Percentiles rank a stretch among this genome's conserved stretches.
These are phyloP conservation scores for Andrena cerasifolii DNA, from an alignment of 1,140 invertebrate species.

Conservation along the genomic window DNA sequence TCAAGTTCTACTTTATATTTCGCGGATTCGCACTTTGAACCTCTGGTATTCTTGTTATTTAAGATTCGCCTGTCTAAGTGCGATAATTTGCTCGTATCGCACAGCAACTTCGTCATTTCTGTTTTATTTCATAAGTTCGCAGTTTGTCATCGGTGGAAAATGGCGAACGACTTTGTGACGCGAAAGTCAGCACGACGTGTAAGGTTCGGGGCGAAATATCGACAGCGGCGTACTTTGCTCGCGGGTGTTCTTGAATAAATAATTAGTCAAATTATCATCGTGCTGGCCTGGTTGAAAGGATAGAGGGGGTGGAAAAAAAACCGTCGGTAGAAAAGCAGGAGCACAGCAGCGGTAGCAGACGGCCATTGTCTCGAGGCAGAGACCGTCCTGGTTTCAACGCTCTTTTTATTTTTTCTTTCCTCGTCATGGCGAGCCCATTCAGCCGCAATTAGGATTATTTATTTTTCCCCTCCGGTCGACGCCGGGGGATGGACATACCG, in stretches of 20 bases:
- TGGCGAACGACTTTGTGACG: too few species aligned
- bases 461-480: slow-evolving; percentile 51
- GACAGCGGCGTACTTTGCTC: background rate
- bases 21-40: too few species aligned
- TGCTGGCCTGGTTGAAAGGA: slow-evolving; percentile 16
- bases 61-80: too few species aligned
- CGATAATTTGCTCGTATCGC: too few species aligned
- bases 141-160: too few species aligned
- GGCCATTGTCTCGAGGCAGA: slow-evolving; percentile 45
- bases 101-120: too few species aligned
- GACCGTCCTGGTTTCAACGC: slow-evolving; percentile 18
- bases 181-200: too few species aligned
- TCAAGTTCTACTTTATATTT: too few species aligned
- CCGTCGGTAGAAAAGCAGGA: too few species aligned
- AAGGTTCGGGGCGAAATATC: slow-evolving; percentile 14
- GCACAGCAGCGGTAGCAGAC: slow-evolving; percentile 17
- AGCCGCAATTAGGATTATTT: slow-evolving; percentile 65
- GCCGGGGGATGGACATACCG: slow-evolving; percentile 25
- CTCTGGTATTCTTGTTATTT: too few species aligned
- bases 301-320: too few species aligned
- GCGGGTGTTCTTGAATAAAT: slow-evolving; percentile 50
- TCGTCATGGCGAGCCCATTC: slow-evolving; percentile 49
- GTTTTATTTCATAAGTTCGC: too few species aligned
- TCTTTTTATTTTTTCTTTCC: slow-evolving; percentile 8
- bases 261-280: slow-evolving; percentile 59